Percentiles rank a stretch among this genome's conserved stretches.
These are phyloP conservation scores for Coenonympha glycerion DNA, from an alignment of 2,888 invertebrate genomes.

Conservation along the genomic window DNA sequence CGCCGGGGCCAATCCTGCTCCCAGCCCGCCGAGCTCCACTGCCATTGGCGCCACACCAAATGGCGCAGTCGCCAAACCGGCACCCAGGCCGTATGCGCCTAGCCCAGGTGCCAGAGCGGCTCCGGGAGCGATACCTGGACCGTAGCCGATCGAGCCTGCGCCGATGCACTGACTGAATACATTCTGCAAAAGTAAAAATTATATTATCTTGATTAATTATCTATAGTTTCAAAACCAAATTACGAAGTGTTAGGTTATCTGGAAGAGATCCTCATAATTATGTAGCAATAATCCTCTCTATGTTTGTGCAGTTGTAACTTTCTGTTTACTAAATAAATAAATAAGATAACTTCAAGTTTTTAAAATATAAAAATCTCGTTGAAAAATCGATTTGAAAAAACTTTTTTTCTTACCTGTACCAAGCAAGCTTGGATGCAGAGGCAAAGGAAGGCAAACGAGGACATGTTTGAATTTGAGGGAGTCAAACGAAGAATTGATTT, in stretches of 20 bases:
- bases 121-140: slow-evolving; percentile 4
- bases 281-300: too few relatives aligned
- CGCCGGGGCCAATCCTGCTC: slow-evolving; percentile 4
- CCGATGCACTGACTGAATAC: slow-evolving; percentile 11
- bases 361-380: too few relatives aligned
- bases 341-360: too few relatives aligned
- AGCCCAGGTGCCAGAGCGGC: not conserved
- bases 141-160: not conserved
- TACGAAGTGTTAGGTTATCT: too few relatives aligned
- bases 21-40: slow-evolving; percentile 5
- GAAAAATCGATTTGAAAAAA: too few relatives aligned
- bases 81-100: not conserved
- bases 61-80: not conserved
- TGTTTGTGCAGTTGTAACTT: too few relatives aligned
- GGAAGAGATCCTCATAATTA: too few relatives aligned
- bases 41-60: slow-evolving; percentile 4
- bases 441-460: slow-evolving; percentile 34
- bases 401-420: slow-evolving; percentile 44
- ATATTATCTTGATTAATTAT: too few relatives aligned
- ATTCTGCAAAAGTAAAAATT: slow-evolving; percentile 6
- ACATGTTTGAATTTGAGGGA: slow-evolving; percentile 32
- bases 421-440: slow-evolving; percentile 39
- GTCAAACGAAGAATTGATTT: not conserved
- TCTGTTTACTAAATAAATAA: too few relatives aligned
- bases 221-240: too few relatives aligned